These are phyloP conservation scores for Pangasius djambal DNA, from an alignment of 2,797 vertebrate species.

Conservation along the genomic window DNA sequence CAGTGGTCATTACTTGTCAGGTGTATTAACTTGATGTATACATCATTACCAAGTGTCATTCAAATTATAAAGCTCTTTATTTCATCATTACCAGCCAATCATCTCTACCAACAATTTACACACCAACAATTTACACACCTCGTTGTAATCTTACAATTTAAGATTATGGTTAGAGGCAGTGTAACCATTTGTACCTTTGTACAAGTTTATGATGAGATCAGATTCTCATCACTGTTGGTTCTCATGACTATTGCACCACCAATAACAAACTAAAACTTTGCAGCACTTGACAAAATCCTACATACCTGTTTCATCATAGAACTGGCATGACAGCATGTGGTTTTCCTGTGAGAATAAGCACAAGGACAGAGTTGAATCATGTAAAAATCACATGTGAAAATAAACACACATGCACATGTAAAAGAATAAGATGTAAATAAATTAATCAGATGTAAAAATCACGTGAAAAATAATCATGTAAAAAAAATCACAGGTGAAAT, in stretches of 20 bases:
- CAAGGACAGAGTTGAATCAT: background rate
- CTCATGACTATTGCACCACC: background rate
- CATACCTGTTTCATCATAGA: conserved; percentile 37
- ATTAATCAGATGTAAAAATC: no score
- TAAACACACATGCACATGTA: no score
- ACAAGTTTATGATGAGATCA: background rate
- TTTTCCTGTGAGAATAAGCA: conserved; percentile 18
- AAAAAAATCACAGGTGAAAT: no score
- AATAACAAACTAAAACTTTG: background rate
- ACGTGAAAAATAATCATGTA: background rate
- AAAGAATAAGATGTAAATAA: no score
- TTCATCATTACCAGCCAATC: background rate
- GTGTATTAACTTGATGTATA: background rate
- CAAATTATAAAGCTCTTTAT: background rate
- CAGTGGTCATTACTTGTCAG: background rate
- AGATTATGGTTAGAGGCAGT: background rate
- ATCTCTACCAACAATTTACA: background rate
- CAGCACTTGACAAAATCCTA: background rate
- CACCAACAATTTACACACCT: background rate
- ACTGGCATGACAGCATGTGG: conserved; percentile 20
- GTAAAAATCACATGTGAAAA: background rate
- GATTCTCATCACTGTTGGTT: no score
- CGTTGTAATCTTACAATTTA: background rate
- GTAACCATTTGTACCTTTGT: background rate
- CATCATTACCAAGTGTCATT: background rate